Percentiles rank a stretch among this genome's conserved stretches.
Evolutionary conservation across 1,140 invertebrate species (phyloP).

Genomic region (Neodiprion virginianus): DNA sequence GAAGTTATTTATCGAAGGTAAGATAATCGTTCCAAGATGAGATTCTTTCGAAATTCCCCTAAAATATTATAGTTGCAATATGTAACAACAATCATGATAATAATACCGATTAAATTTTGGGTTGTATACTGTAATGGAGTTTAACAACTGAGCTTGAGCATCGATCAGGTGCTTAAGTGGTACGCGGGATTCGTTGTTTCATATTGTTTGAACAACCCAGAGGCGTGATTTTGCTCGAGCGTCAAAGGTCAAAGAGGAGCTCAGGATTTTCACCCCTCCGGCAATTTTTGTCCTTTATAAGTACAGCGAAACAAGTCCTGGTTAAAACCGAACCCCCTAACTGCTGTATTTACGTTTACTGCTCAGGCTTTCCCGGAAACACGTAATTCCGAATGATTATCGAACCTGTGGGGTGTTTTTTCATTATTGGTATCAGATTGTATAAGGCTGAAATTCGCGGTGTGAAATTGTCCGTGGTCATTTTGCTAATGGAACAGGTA

Average conservation of each 20-base stretch:
- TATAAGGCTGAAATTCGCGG: background rate
- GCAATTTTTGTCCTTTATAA: background rate
- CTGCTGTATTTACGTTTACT: slow-evolving; percentile 11
- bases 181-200: background rate
- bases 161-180: background rate
- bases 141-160: background rate
- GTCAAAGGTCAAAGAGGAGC: background rate
- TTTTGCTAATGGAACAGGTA: background rate
- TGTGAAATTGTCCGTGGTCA: background rate
- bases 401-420: background rate
- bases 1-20: too few relatives aligned
- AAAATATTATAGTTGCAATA: too few relatives aligned
- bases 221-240: background rate
- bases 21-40: too few relatives aligned
- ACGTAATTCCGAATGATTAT: slow-evolving; percentile 2
- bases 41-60: too few relatives aligned
- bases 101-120: too few relatives aligned
- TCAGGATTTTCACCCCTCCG: slow-evolving; percentile 1
- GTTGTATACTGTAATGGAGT: too few relatives aligned
- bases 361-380: background rate
- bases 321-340: slow-evolving; percentile 6
- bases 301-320: background rate
- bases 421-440: background rate
- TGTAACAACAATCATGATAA: too few relatives aligned
- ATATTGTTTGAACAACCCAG: background rate